These are phyloP conservation scores for Neogale vison DNA, from an alignment of 2,113 vertebrate genomes.

Conservation along the genomic window DNA sequence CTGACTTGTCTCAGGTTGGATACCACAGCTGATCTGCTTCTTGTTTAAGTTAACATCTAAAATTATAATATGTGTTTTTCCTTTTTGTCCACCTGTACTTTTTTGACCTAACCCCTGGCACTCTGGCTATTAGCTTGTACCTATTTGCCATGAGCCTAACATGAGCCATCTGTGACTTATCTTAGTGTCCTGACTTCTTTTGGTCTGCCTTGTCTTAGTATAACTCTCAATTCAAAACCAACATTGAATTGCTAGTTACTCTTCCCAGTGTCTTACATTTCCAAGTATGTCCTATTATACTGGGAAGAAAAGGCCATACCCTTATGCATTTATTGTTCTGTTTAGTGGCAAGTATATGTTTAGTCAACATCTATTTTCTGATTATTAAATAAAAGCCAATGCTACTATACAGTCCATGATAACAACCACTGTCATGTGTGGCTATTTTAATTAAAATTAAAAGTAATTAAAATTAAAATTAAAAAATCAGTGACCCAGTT, in stretches of 20 bases:
- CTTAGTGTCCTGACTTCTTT: background rate
- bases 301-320: background rate
- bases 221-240: background rate
- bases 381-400: background rate
- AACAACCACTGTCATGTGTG: background rate
- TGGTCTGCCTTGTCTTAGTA: background rate
- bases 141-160: background rate
- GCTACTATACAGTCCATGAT: background rate
- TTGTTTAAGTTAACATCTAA: background rate
- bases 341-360: background rate
- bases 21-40: background rate
- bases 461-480: background rate
- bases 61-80: background rate
- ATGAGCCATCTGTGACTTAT: background rate
- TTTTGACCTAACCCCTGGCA: background rate
- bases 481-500: background rate
- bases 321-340: constrained; percentile 23
- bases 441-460: background rate
- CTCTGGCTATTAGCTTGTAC: background rate
- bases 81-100: background rate
- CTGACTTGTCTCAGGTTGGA: background rate
- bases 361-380: constrained; percentile 34
- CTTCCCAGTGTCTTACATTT: background rate
- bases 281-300: background rate
- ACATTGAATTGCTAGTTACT: background rate